Evolutionary conservation across 2,113 vertebrate species (phyloP), one percentile per base, ranked within the genome.

Genomic region (Protomyctophum bolini): DNA sequence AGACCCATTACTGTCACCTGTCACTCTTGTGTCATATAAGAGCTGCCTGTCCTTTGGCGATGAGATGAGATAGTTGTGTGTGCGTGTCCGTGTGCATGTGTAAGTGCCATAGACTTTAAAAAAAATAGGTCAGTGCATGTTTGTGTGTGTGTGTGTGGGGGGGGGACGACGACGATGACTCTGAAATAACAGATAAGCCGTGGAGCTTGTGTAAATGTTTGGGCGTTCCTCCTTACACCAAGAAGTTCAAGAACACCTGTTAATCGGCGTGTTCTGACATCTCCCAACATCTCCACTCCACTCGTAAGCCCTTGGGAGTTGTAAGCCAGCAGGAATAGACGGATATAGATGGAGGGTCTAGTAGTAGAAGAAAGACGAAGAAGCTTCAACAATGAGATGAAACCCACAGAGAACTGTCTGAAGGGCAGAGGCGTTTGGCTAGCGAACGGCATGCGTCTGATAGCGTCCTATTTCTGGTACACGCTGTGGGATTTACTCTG

Each of bases 401-500:
- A 66, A 86, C 80, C 50, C 50, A 93, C 93, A 93, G 90, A 93
- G 63, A 82, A 84, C 45, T 69, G 84, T 10, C 80, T 93, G 58
- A 89, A 94, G 77, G 91, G 90, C 83, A 94, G 91, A 89, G 90
- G 90, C 75, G 46, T 92, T 52, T 95, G 95, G 95, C 89, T 97
- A 8, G 83, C 94, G 82, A 93, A 84, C 73, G 90, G 92, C 55
- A 87, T 97, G 87, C 96, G 92, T 82, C 66, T 95, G 72, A 87
- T 95, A 71, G 93, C 92, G 28, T 94, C 93, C 0, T 91, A 93
- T 80, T 71, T 97, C 66, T 96, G 96, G 95, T 78, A 71, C 28
- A 80, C 86, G 52, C 65, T 98, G 72, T 91, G 90, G 86, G 91
- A 85, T 72, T 71, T 92, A 75, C 88, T 95, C 81, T 91, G 81